phyloP scores from a whole-genome alignment of 1,140 invertebrate species.

The Drosophila sturtevanti region DNA sequence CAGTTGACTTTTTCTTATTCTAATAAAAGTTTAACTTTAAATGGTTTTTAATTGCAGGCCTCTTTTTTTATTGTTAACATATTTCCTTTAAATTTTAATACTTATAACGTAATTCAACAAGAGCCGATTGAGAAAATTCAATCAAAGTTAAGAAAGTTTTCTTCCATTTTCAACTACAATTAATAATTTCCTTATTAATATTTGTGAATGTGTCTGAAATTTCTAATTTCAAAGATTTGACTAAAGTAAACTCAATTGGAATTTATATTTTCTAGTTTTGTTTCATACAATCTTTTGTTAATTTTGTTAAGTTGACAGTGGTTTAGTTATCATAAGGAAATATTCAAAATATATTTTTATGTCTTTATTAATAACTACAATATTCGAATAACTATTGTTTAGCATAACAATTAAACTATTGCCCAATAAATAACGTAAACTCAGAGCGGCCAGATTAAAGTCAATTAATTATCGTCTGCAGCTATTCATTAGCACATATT shows the following conservation, averaged over 20 bases:
- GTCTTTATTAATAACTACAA: not conserved
- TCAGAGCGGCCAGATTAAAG: constrained; percentile 8
- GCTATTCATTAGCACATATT: constrained; percentile 17
- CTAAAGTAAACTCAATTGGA: not conserved
- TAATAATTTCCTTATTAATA: too few relatives aligned
- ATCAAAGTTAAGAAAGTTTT: too few relatives aligned
- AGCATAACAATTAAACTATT: not conserved
- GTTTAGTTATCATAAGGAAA: not conserved
- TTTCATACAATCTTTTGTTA: not conserved
- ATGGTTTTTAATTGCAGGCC: too few relatives aligned
- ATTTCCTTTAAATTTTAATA: too few relatives aligned
- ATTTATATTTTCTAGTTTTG: not conserved
- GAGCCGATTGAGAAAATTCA: too few relatives aligned
- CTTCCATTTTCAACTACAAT: too few relatives aligned
- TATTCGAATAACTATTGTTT: not conserved
- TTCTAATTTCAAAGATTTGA: too few relatives aligned
- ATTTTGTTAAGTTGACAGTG: not conserved
- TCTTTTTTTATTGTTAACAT: too few relatives aligned
- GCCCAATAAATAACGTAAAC: constrained; percentile 8
- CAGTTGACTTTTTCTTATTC: too few relatives aligned
- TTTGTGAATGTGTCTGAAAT: too few relatives aligned
- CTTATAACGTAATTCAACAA: too few relatives aligned
- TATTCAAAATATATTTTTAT: not conserved
- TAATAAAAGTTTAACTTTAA: too few relatives aligned
- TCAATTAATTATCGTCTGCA: constrained; percentile 3